A percentile compares a stretch with the other conserved stretches of the same genome.
Conservation (phyloP, 2,888 invertebrate species). For the Drosophila kanekoi region DNA sequence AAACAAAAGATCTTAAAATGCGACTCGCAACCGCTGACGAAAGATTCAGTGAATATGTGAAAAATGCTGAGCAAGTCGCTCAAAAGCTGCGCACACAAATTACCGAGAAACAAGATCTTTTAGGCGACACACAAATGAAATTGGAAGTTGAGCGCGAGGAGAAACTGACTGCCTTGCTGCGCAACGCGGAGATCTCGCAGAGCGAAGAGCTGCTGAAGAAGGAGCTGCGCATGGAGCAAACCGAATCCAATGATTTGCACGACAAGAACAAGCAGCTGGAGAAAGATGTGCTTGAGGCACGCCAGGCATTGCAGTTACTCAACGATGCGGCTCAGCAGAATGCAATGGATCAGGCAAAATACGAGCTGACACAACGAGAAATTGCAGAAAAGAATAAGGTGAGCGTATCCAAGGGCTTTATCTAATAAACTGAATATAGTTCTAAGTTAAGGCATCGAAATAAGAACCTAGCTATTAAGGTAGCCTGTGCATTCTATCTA, state of each 20-base stretch:
- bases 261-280: slow-evolving; percentile 86
- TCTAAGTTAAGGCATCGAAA: too few relatives aligned
- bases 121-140: slow-evolving; percentile 68
- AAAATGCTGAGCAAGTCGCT: slow-evolving; percentile 82
- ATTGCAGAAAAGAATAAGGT: slow-evolving; percentile 89
- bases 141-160: slow-evolving; percentile 88
- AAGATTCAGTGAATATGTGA: slow-evolving; percentile 83
- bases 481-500: too few relatives aligned
- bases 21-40: slow-evolving; percentile 83
- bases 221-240: slow-evolving; percentile 90
- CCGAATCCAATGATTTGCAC: slow-evolving; percentile 87
- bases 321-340: slow-evolving; percentile 67
- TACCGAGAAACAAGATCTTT: slow-evolving; percentile 76
- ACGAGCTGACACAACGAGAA: slow-evolving; percentile 85
- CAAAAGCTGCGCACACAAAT: slow-evolving; percentile 80
- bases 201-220: slow-evolving; percentile 91
- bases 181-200: slow-evolving; percentile 93
- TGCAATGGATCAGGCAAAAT: slow-evolving; percentile 70
- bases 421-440: too few relatives aligned
- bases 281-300: slow-evolving; percentile 85
- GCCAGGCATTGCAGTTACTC: slow-evolving; percentile 67
- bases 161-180: slow-evolving; percentile 90
- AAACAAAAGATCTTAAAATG: slow-evolving; percentile 80
- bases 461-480: too few relatives aligned
- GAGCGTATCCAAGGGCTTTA: slow-evolving; percentile 5